Evolutionary conservation across 2,888 invertebrate genomes (phyloP), one percentile per base, ranked within the genome.

Genomic region (Euproctis similis): DNA sequence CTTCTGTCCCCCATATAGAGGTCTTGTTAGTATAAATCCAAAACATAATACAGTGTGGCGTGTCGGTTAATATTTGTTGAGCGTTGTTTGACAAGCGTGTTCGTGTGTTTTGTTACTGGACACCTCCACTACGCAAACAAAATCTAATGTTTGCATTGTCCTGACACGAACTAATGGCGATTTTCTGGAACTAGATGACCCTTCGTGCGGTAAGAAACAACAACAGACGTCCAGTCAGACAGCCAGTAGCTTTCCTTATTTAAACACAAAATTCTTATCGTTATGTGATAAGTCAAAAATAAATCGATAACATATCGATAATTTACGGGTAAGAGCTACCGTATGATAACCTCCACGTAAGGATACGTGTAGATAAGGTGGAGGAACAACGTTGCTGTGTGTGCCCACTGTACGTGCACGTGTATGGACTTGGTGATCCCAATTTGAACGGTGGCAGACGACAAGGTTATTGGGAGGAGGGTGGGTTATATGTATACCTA

Each of bases 91-190:
- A 70, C 71, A 72, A 75, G 74, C 73, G 72, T 74, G 78, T 74
- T 72, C 73, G 71, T 76, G 65, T 70, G 74, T 66, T 77, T 73
- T 77, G 80, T 75, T 64, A 80, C 71, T 74, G 78, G 75, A 80
- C 76, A 82, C 81, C 74, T 74, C 68, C 55, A 70, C 72, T 72
- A 59, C 58, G 62, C 59, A 70, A 60, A 73, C 70, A n/a, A n/a
- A 70, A 59, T 73, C 65, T 64, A 66, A n/a, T 75, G 59, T 80
- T 80, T 77, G 72, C 51, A 58, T 65, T 72, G 67, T 60, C 54
- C 56, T 66, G 66, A 67, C 68, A 63, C 55, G 56, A 54, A 53
- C 63, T 55, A 58, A 50, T 59, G 60, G 57, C 55, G 59, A 58
- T 67, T 71, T 76, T 73, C 65, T 62, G 66, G 64, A 65, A 64